A percentile compares a stretch with the other conserved stretches of the same genome.
Evolutionary conservation across 2,797 vertebrate genomes (phyloP).

Genomic region (Thunnus albacares): DNA sequence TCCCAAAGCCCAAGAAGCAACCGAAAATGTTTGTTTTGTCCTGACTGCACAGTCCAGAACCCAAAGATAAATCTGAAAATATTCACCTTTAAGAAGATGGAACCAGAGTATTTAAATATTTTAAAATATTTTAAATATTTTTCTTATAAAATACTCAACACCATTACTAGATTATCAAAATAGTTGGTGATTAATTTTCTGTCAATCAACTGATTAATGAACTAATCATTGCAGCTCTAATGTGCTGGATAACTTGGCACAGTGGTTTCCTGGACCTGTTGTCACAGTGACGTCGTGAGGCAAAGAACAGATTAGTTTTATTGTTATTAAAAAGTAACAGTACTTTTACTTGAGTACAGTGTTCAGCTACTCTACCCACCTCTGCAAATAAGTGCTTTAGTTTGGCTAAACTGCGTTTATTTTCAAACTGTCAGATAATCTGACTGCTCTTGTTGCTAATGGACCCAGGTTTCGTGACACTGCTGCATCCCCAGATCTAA

Average conservation of each 20-base stretch:
- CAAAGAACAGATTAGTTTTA: background rate
- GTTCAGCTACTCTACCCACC: background rate
- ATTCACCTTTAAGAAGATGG: no score
- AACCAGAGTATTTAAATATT: no score
- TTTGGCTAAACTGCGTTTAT: background rate
- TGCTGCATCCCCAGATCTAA: background rate
- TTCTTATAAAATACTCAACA: no score
- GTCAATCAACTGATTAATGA: no score
- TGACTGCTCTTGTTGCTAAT: slow-evolving; percentile 16
- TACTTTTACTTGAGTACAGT: background rate
- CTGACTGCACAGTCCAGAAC: no score
- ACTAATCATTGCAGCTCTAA: no score
- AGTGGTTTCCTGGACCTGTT: background rate
- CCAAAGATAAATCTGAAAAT: no score
- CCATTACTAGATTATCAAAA: no score
- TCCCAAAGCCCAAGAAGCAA: no score
- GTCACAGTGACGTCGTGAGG: background rate
- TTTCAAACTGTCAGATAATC: background rate
- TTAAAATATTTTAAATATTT: no score
- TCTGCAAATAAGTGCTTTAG: slow-evolving; percentile 1
- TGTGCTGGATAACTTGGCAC: background rate
- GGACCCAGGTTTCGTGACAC: background rate
- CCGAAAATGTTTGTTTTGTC: no score
- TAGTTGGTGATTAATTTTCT: no score
- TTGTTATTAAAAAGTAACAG: background rate